A percentile compares a stretch with the other conserved stretches of the same genome.
Conservation (phyloP, 1,140 invertebrate species). For the Agrypnia vestita region DNA sequence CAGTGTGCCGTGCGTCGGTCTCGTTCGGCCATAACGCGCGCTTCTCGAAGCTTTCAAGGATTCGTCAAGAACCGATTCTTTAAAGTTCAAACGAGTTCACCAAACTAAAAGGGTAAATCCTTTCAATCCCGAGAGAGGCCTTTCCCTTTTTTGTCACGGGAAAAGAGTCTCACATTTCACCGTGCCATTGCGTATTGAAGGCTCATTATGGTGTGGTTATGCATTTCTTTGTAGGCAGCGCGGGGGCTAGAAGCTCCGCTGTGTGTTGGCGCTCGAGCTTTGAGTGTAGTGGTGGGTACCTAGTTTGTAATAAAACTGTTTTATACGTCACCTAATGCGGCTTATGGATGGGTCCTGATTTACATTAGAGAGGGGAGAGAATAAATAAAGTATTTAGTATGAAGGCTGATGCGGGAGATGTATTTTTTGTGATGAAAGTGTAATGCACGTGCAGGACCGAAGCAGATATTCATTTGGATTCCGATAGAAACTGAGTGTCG, state of each 20-base stretch:
- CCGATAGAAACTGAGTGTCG: too few species aligned
- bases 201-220: slow-evolving; percentile 1
- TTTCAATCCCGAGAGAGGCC: background rate
- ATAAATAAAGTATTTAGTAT: slow-evolving; percentile 61
- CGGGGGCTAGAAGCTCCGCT: background rate
- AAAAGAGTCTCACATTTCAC: background rate
- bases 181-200: background rate
- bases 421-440: slow-evolving; percentile 45
- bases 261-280: background rate
- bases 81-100: slow-evolving; percentile 17
- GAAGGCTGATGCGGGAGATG: slow-evolving; percentile 59
- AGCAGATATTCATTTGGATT: background rate
- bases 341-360: slow-evolving; percentile 55
- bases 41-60: background rate
- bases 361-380: slow-evolving; percentile 56
- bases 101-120: background rate
- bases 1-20: background rate
- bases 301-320: slow-evolving; percentile 55
- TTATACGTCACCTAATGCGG: slow-evolving; percentile 57
- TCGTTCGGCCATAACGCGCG: background rate
- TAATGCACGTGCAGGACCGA: slow-evolving; percentile 17
- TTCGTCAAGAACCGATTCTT: slow-evolving; percentile 5
- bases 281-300: slow-evolving; percentile 33
- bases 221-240: background rate
- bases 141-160: background rate